These are phyloP conservation scores for Ischnura elegans DNA, from an alignment of 2,888 invertebrate genomes.

Conservation along the genomic window DNA sequence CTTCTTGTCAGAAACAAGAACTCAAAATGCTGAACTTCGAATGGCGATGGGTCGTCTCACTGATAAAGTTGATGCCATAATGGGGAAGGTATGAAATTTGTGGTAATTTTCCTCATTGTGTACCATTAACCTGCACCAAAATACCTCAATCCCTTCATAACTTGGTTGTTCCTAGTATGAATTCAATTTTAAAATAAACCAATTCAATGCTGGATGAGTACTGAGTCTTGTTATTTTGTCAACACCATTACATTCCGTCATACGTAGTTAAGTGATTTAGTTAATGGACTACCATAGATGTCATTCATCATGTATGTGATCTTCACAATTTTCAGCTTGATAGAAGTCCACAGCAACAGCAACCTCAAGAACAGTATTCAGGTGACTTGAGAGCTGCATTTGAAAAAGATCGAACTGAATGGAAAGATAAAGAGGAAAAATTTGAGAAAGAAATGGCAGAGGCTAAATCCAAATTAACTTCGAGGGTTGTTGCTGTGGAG, in stretches of 20 bases:
- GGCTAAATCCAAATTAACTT: slow-evolving; percentile 34
- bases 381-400: slow-evolving; percentile 47
- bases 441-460: slow-evolving; percentile 51
- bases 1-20: slow-evolving; percentile 82
- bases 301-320: not conserved
- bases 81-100: slow-evolving; percentile 78
- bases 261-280: too few relatives aligned
- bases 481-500: slow-evolving; percentile 15
- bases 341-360: slow-evolving; percentile 50
- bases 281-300: too few relatives aligned
- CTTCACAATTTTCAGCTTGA: slow-evolving; percentile 8
- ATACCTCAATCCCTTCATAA: too few relatives aligned
- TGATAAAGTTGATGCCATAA: slow-evolving; percentile 82
- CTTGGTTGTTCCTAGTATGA: too few relatives aligned
- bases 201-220: too few relatives aligned
- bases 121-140: too few relatives aligned
- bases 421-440: slow-evolving; percentile 55
- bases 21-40: slow-evolving; percentile 84
- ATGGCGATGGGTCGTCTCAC: slow-evolving; percentile 83
- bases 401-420: slow-evolving; percentile 47
- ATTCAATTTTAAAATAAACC: too few relatives aligned
- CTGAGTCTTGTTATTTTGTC: too few relatives aligned
- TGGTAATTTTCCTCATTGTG: too few relatives aligned
- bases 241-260: too few relatives aligned
- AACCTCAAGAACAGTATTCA: slow-evolving; percentile 4